phyloP scores from a whole-genome alignment of 2,888 invertebrate species.

The Acleris cristana region DNA sequence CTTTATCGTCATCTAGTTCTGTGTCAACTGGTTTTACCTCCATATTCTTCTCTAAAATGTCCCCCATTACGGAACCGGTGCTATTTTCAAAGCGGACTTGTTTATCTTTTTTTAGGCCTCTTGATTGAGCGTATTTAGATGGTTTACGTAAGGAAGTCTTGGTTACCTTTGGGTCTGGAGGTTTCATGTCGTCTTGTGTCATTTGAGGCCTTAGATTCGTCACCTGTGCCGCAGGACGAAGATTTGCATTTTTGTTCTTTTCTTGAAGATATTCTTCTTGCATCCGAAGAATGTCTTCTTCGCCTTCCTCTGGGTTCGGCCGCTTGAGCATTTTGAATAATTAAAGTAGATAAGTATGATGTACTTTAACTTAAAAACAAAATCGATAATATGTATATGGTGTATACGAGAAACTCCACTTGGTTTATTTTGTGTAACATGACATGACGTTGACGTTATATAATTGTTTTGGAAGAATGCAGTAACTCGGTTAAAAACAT shows the following conservation, averaged over 20 bases:
- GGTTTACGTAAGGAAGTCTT: conserved; percentile 53
- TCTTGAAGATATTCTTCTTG: conserved; percentile 88
- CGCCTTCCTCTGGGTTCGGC: conserved; percentile 88
- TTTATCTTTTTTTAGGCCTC: conserved; percentile 68
- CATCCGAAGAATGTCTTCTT: conserved; percentile 89
- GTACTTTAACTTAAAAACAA: not conserved
- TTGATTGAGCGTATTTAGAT: conserved; percentile 74
- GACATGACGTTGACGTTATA: conserved; percentile 17
- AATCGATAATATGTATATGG: not conserved
- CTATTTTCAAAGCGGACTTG: conserved; percentile 59
- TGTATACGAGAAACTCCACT: not conserved
- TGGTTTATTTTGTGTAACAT: not conserved
- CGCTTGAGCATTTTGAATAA: conserved; percentile 81
- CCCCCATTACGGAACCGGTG: conserved; percentile 53
- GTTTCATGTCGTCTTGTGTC: conserved; percentile 44
- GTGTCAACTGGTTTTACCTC: conserved; percentile 40
- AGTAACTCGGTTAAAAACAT: not conserved
- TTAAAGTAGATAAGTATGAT: not conserved
- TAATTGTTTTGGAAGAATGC: conserved; percentile 3
- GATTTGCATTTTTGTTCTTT: conserved; percentile 77
- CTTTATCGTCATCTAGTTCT: conserved; percentile 66
- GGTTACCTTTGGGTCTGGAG: conserved; percentile 4
- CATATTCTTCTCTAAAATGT: conserved; percentile 66
- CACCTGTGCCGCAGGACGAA: conserved; percentile 86
- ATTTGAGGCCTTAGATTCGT: conserved; percentile 70